Evolutionary conservation across 2,888 invertebrate genomes (phyloP).

Genomic region (Drosophila algonquin): DNA sequence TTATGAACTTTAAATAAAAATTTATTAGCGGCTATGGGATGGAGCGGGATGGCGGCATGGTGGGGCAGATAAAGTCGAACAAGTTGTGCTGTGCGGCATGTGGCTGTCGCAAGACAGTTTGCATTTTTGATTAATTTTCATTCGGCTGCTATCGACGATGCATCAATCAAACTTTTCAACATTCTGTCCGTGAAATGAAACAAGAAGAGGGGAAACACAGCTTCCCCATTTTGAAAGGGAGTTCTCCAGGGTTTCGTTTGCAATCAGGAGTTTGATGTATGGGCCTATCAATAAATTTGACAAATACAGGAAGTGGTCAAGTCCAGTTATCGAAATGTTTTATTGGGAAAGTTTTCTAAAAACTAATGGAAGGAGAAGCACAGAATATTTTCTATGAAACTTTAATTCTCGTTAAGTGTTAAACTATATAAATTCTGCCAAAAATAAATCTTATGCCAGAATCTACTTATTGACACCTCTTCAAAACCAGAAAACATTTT

Average conservation of each 20-base stretch:
- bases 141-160: constrained; percentile 41
- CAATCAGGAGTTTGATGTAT: constrained; percentile 27
- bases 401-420: not conserved
- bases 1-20: constrained; percentile 73
- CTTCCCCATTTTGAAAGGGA: constrained; percentile 5
- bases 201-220: constrained; percentile 11
- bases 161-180: constrained; percentile 57
- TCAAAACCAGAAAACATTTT: not conserved
- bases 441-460: not conserved
- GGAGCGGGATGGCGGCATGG: not conserved
- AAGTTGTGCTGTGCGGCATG: constrained; percentile 41
- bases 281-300: constrained; percentile 37
- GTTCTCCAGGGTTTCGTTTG: not conserved
- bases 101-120: constrained; percentile 46
- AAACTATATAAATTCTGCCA: too few species aligned
- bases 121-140: constrained; percentile 52
- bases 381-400: not conserved
- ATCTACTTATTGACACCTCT: not conserved
- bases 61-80: constrained; percentile 39
- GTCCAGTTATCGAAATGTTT: constrained; percentile 10
- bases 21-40: constrained; percentile 49
- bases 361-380: not conserved
- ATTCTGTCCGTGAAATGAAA: constrained; percentile 41
- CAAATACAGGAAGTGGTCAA: constrained; percentile 34
- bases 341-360: not conserved